phyloP scores from a whole-genome alignment of 2,797 vertebrate species.

The Neosilurus mollespiculum region DNA sequence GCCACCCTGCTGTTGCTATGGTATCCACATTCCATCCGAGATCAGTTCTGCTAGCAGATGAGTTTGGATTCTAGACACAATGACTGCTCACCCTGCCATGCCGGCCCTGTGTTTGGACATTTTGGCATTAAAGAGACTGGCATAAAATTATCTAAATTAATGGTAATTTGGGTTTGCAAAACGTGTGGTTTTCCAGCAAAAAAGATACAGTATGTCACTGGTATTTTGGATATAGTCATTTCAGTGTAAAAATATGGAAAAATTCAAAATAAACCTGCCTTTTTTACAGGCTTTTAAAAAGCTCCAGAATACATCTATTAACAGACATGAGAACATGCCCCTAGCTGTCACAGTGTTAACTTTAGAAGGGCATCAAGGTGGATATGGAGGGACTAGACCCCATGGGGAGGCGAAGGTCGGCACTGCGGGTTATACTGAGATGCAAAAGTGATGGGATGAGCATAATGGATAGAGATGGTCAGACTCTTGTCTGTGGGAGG shows the following conservation, averaged over 20 bases:
- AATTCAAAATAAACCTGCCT: background rate
- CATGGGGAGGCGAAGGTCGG: background rate
- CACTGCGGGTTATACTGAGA: conserved; percentile 36
- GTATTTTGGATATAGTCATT: conserved; percentile 2
- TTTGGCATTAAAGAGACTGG: background rate
- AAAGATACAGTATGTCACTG: background rate
- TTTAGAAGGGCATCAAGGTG: conserved; percentile 23
- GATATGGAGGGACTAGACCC: background rate
- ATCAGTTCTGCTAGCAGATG: conserved; percentile 52
- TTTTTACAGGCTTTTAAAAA: background rate
- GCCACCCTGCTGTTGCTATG: conserved; percentile 69
- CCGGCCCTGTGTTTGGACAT: conserved; percentile 17
- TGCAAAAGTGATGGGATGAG: conserved; percentile 18
- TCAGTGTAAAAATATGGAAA: background rate
- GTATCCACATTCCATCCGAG: conserved; percentile 66
- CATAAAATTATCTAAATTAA: conserved; percentile 7
- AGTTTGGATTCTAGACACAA: conserved; percentile 45
- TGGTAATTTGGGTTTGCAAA: background rate
- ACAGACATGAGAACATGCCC: background rate
- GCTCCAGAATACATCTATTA: background rate
- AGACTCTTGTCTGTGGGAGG: conserved; percentile 38
- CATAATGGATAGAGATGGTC: conserved; percentile 34
- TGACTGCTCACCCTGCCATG: conserved; percentile 47
- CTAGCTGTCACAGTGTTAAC: background rate
- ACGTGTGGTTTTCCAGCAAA: background rate